Evolutionary conservation across 2,113 vertebrate species (phyloP).

Genomic region (Silurus asotus): DNA sequence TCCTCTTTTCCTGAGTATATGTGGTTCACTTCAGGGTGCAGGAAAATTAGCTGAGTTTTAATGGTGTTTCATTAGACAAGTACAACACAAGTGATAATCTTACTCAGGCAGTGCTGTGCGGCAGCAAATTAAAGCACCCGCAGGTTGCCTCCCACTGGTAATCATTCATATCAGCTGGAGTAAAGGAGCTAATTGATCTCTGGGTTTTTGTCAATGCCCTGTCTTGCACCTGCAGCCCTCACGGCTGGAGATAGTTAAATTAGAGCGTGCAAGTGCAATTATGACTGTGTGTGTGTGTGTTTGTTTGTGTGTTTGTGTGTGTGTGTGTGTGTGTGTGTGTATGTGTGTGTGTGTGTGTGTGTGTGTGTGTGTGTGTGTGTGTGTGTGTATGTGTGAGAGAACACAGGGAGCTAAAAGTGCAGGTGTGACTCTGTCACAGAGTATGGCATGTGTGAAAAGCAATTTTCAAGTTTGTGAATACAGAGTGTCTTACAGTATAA

Average conservation of each 20-base stretch:
- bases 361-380: no score
- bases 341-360: no score
- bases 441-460: background rate
- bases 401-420: background rate
- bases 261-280: constrained; percentile 33
- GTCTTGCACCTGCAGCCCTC: constrained; percentile 46
- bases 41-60: constrained; percentile 28
- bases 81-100: constrained; percentile 27
- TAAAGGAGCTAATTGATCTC: constrained; percentile 41
- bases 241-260: constrained; percentile 39
- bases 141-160: constrained; percentile 37
- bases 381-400: background rate
- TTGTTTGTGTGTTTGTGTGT: no score
- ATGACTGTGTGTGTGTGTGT: background rate
- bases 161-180: constrained; percentile 40
- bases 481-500: background rate
- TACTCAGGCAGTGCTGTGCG: constrained; percentile 35
- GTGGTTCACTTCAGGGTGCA: constrained; percentile 10
- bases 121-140: constrained; percentile 33
- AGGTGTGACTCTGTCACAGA: background rate
- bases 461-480: constrained; percentile 21
- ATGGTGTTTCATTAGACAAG: constrained; percentile 29
- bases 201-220: constrained; percentile 40
- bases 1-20: constrained; percentile 10
- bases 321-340: no score